phyloP scores from a whole-genome alignment of 37 sponge, comb jelly and placozoan genomes.

The Haliclona indistincta region DNA sequence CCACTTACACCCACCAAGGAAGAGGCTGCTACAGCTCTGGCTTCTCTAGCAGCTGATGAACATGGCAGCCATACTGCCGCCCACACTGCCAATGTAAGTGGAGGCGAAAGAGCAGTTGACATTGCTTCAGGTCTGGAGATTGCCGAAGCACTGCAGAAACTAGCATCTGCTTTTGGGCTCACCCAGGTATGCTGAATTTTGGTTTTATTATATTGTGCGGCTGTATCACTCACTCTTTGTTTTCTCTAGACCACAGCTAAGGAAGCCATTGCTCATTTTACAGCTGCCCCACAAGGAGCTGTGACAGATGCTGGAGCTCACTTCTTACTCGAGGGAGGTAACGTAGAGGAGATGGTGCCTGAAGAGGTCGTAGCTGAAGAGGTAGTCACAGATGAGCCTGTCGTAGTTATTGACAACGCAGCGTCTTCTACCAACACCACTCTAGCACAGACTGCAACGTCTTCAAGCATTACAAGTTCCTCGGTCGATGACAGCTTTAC shows the following conservation, averaged over 20 bases:
- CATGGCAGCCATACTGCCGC: too few relatives aligned
- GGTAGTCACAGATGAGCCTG: slow-evolving; percentile 63
- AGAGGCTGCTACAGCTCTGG: slow-evolving; percentile 72
- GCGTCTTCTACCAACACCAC: too few relatives aligned
- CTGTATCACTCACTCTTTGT: neutral
- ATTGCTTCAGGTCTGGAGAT: slow-evolving; percentile 60
- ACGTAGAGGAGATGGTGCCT: slow-evolving; percentile 38
- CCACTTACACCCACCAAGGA: slow-evolving; percentile 67
- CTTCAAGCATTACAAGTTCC: too few relatives aligned
- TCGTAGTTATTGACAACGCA: neutral
- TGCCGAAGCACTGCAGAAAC: slow-evolving; percentile 66
- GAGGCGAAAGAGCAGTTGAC: too few relatives aligned
- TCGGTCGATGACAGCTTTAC: too few relatives aligned
- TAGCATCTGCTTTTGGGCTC: slow-evolving; percentile 71
- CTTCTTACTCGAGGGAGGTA: slow-evolving; percentile 33
- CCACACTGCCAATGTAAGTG: too few relatives aligned
- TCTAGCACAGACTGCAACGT: too few relatives aligned
- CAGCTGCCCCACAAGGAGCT: slow-evolving; percentile 40
- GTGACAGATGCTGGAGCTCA: neutral
- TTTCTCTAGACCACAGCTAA: slow-evolving; percentile 22
- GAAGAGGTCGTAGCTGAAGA: slow-evolving; percentile 72
- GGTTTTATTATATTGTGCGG: neutral
- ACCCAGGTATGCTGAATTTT: neutral
- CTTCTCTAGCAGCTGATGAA: slow-evolving; percentile 69
- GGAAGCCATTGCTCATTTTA: slow-evolving; percentile 52